Evolutionary conservation across 2,113 vertebrate genomes (phyloP).

Genomic region (Notarius quadriscutis): DNA sequence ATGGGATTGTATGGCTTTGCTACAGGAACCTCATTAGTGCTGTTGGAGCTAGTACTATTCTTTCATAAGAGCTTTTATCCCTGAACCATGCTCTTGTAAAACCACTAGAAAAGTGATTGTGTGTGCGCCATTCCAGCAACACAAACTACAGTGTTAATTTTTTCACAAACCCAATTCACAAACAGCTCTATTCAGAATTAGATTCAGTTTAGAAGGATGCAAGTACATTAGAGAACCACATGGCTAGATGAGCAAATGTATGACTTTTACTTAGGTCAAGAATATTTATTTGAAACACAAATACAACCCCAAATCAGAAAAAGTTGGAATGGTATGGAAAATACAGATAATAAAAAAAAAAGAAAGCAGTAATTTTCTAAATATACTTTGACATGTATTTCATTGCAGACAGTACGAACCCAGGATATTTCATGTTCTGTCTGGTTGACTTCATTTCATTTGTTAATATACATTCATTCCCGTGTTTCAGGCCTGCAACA

Average conservation of each 20-base stretch:
- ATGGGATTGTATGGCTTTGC: not conserved
- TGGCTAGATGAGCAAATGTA: not conserved
- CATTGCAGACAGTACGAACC: too few species aligned
- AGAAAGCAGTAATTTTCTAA: too few species aligned
- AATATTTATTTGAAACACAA: not conserved
- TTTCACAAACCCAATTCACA: not conserved
- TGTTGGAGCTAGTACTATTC: not conserved
- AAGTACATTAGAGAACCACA: not conserved
- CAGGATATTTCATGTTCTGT: too few species aligned
- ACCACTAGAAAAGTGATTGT: not conserved
- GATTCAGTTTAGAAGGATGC: not conserved
- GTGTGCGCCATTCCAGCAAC: not conserved
- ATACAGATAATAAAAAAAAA: too few species aligned
- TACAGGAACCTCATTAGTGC: not conserved
- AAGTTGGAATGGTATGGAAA: too few species aligned
- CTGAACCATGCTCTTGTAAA: not conserved
- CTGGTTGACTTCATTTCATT: too few species aligned
- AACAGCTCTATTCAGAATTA: not conserved
- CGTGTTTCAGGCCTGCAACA: too few species aligned
- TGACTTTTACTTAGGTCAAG: not conserved
- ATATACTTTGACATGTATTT: too few species aligned
- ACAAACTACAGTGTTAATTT: not conserved
- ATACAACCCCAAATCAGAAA: not conserved
- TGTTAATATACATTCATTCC: too few species aligned
- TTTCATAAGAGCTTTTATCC: not conserved